phyloP scores from a whole-genome alignment of 2,797 vertebrate species.

The Xiphorhynchus erythropygius region DNA sequence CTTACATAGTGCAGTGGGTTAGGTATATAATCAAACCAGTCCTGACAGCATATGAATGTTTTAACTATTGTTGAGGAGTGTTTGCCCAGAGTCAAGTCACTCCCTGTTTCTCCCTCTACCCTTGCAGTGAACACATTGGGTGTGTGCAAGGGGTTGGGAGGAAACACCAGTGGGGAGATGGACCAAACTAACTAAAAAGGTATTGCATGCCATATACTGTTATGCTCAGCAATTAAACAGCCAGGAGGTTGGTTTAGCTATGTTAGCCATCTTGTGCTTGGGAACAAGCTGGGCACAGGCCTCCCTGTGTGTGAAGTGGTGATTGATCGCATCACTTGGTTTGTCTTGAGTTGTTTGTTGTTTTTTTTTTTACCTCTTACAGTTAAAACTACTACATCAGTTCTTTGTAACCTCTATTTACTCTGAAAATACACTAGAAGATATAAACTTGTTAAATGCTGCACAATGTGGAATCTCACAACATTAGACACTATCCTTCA shows the following conservation, averaged over 20 bases:
- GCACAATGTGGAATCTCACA: background rate
- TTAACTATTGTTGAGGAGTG: background rate
- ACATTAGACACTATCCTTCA: background rate
- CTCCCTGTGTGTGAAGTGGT: background rate
- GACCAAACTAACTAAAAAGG: background rate
- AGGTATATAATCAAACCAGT: background rate
- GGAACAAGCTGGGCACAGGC: background rate
- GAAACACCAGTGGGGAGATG: background rate
- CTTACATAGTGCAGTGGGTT: background rate
- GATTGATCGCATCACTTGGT: background rate
- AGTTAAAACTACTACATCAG: background rate
- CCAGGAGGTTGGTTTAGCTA: fast-evolving
- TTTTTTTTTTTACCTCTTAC: background rate
- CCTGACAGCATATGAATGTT: background rate
- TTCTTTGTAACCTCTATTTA: background rate
- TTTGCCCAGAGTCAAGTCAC: background rate
- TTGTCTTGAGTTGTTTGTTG: fast-evolving
- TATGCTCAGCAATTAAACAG: background rate
- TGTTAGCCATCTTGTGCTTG: background rate
- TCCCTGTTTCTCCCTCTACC: background rate
- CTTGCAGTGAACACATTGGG: background rate
- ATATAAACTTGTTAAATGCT: background rate
- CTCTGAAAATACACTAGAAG: background rate
- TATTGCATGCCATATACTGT: background rate
- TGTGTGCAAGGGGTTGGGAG: background rate